A percentile compares a stretch with the other conserved stretches of the same genome.
Evolutionary conservation across 2,113 vertebrate genomes (phyloP).

Genomic region (Raphicerus campestris): DNA sequence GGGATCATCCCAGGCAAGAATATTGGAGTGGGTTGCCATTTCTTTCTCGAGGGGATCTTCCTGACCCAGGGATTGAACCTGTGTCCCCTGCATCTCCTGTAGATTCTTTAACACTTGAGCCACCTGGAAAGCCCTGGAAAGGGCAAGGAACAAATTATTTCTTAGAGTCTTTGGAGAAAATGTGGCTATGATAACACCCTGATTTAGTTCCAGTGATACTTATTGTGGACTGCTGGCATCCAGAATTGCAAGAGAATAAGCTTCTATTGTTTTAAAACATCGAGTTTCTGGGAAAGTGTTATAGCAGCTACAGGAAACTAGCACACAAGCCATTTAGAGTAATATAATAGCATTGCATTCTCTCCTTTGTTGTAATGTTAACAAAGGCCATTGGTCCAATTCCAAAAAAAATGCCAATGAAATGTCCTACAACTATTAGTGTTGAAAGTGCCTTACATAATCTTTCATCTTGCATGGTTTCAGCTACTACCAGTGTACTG

Average conservation of each 20-base stretch:
- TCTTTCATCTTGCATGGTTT: neutral
- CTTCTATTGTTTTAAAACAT: neutral
- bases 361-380: neutral
- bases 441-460: neutral
- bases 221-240: neutral
- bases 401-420: neutral
- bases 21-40: neutral
- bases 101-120: neutral
- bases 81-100: neutral
- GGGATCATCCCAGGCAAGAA: neutral
- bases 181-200: neutral
- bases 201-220: neutral
- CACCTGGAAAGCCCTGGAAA: neutral
- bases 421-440: neutral
- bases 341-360: neutral
- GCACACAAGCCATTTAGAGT: neutral
- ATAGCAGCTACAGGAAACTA: neutral
- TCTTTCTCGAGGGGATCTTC: neutral
- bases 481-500: neutral
- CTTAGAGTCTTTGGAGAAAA: neutral
- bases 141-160: neutral
- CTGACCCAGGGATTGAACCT: neutral
- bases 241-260: neutral
- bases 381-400: neutral
- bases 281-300: neutral